These are phyloP conservation scores for Mormyrops boulengeri DNA, from an alignment of 2,797 vertebrate species.

Conservation along the genomic window DNA sequence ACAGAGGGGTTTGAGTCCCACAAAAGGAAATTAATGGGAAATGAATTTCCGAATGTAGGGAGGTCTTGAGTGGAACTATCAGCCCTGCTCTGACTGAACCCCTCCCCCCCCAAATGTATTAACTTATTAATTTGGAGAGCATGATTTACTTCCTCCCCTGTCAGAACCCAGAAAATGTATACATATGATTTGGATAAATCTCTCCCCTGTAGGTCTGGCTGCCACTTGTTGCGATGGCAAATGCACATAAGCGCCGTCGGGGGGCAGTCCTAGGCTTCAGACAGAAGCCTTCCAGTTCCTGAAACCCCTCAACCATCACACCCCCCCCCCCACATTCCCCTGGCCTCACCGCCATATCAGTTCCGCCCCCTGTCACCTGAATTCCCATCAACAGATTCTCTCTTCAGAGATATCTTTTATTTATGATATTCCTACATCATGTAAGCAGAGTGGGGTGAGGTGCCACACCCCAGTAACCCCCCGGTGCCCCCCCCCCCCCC, in stretches of 20 bases:
- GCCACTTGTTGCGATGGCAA: not conserved
- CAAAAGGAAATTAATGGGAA: not conserved
- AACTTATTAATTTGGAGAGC: not conserved
- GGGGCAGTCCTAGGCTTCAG: not conserved
- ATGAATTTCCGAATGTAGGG: not conserved
- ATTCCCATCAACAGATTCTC: not conserved
- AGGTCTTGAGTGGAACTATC: not conserved
- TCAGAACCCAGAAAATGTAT: not conserved
- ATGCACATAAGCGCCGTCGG: not conserved
- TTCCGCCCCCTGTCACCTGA: not conserved
- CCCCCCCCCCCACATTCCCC: not conserved
- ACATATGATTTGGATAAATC: slow-evolving; percentile 7
- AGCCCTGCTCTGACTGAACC: not conserved
- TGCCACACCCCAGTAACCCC: not conserved
- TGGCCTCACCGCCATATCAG: not conserved
- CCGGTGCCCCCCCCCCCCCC: slow-evolving; percentile 23
- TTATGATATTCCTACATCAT: not conserved
- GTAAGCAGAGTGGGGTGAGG: not conserved
- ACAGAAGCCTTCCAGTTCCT: not conserved
- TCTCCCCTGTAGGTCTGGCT: not conserved
- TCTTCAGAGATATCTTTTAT: not conserved
- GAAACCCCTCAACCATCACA: not conserved
- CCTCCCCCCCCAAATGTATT: not conserved
- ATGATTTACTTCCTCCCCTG: not conserved
- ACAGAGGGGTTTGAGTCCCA: not conserved